Evolutionary conservation across 2,113 vertebrate genomes (phyloP).

Genomic region (Rattus norvegicus): DNA sequence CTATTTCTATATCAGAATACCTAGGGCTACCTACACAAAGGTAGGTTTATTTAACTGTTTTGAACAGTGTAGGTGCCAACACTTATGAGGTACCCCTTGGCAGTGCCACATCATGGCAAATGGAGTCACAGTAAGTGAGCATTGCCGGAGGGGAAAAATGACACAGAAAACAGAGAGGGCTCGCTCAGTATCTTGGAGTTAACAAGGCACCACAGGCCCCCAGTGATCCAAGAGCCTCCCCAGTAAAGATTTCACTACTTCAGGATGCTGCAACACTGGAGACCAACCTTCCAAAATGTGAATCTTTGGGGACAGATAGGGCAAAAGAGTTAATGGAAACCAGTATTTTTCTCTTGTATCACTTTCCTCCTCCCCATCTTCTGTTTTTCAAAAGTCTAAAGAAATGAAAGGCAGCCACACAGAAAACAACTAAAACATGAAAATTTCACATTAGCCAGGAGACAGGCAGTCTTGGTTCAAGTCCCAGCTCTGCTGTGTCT

Average conservation of each 20-base stretch:
- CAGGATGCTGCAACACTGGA: not conserved
- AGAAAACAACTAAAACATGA: not conserved
- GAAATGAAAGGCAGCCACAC: conserved; percentile 6
- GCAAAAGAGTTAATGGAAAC: not conserved
- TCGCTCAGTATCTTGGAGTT: not conserved
- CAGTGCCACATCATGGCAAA: not conserved
- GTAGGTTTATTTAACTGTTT: not conserved
- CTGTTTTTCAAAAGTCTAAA: not conserved
- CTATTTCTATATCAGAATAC: not conserved
- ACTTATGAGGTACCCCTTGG: not conserved
- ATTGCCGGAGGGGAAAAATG: not conserved
- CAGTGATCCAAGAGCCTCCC: not conserved
- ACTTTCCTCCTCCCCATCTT: not conserved
- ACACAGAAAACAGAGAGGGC: not conserved
- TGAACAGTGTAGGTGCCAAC: not conserved
- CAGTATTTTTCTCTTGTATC: not conserved
- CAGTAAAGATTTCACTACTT: not conserved
- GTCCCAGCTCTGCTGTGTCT: not conserved
- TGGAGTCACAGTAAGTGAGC: not conserved
- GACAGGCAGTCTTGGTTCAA: not conserved
- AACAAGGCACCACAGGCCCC: too few species aligned
- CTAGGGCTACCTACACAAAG: not conserved
- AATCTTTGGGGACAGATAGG: not conserved
- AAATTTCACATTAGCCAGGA: not conserved
- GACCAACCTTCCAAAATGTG: not conserved